Evolutionary conservation across 2,113 vertebrate genomes (phyloP), one percentile per base, ranked within the genome.

Genomic region (Malurus alboscapulatus): DNA sequence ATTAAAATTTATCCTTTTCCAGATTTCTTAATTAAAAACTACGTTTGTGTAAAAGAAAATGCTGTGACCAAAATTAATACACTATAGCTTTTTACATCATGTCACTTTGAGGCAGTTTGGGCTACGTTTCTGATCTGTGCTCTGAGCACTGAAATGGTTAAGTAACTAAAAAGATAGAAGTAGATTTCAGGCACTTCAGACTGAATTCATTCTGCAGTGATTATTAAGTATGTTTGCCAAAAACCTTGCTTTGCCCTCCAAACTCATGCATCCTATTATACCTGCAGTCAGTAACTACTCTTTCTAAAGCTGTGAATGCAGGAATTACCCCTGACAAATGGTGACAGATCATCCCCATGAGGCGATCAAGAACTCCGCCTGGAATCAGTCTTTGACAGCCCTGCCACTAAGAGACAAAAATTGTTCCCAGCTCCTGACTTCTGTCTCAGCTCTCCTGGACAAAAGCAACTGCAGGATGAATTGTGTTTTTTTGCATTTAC

Each of bases 221-320:
- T 72, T 87, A 73, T 87, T 83, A 53, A 36, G 61, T 65, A 47
- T 34, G 40, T 83, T 90, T 90, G 76, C 53, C 76, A 87, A 71
- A 94, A 84, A n/a, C 76, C 50, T 93, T 87, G 74, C 67, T 87
- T 91, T 87, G 61, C 53, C 92, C 86, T 94, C 63, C 62, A 96
- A 86, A 73, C 53, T 61, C 65, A 17, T 63, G 48, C 59, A 92
- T 67, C 36, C 47, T 50, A 67, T 93, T 90, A 78, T 25, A 93
- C 54, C 77, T 91, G 66, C 66, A 65, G 57, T 77, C 62, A 84
- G 66, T 78, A 95, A 65, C 61, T 78, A 57, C 69, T 78, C 73
- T 69, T 88, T 84, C 42, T 78, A 54, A 90, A 92, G 67, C 57
- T 50, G 54, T 29, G 32, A 92, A 36, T 0, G 5, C 20, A 75